phyloP scores from a whole-genome alignment of 2,113 vertebrate species.

The Acinonyx jubatus region DNA sequence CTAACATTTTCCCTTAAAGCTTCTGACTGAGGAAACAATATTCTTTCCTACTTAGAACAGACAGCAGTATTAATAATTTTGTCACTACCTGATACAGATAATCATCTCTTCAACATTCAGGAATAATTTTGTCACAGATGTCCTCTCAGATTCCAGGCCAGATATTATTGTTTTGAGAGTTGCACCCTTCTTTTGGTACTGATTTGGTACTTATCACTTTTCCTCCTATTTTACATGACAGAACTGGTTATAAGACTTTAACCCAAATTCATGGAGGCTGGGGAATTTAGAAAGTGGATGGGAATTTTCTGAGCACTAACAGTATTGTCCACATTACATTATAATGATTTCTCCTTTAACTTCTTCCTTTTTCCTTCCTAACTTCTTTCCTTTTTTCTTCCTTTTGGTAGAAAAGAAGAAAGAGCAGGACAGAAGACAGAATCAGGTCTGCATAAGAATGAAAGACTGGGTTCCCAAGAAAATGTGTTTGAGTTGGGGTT shows the following conservation, averaged over 20 bases:
- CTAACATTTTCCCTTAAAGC: not conserved
- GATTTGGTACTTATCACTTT: not conserved
- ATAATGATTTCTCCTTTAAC: not conserved
- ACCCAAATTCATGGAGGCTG: not conserved
- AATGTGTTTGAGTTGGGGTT: not conserved
- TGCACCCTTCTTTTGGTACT: not conserved
- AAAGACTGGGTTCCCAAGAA: not conserved
- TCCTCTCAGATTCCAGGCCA: not conserved
- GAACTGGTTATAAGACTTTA: not conserved
- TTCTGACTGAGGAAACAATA: not conserved
- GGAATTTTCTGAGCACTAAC: not conserved
- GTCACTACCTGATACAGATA: not conserved
- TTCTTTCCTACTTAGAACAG: not conserved
- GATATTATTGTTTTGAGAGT: not conserved
- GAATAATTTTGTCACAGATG: not conserved
- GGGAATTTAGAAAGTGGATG: not conserved
- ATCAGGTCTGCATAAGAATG: not conserved
- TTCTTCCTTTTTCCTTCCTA: not conserved
- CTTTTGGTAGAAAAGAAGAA: not conserved
- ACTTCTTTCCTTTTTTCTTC: not conserved
- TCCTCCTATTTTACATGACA: not conserved
- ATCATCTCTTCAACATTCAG: not conserved
- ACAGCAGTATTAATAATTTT: not conserved
- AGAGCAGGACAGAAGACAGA: accelerated
- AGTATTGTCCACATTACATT: not conserved